Conservation (phyloP, 1,140 invertebrate genomes). For the Argopecten irradians region DNA sequence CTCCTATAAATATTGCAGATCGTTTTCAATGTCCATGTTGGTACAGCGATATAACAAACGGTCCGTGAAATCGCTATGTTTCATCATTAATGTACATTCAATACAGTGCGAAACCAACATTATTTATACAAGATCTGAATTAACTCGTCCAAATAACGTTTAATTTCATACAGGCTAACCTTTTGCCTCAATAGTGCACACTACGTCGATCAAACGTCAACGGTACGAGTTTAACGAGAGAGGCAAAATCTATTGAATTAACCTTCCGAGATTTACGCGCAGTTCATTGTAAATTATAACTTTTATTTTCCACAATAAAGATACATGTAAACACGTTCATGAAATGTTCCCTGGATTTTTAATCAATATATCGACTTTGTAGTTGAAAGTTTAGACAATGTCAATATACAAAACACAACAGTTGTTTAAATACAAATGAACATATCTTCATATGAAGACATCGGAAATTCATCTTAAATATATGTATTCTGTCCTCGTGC, state of each 20-base stretch:
- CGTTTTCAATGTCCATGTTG: background rate
- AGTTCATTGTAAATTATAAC: background rate
- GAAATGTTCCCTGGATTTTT: background rate
- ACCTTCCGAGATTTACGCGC: background rate
- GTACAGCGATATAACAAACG: background rate
- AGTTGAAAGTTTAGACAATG: background rate
- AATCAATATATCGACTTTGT: conserved; percentile 6
- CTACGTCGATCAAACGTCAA: conserved; percentile 7
- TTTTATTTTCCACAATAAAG: background rate
- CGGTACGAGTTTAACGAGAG: background rate
- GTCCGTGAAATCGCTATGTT: background rate
- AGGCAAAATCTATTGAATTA: background rate
- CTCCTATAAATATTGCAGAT: background rate
- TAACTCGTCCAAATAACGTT: background rate
- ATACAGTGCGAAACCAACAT: background rate
- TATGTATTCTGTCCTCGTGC: no score
- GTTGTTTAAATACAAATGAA: no score
- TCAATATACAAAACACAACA: no score
- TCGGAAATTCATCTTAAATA: no score
- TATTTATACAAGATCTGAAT: conserved; percentile 2
- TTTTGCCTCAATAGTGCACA: background rate
- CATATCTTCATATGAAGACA: no score
- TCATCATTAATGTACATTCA: background rate
- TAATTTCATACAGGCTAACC: background rate
- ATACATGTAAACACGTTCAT: background rate